These are phyloP conservation scores for Brachyistius frenatus DNA, from an alignment of 2,113 vertebrate species.

Conservation along the genomic window DNA sequence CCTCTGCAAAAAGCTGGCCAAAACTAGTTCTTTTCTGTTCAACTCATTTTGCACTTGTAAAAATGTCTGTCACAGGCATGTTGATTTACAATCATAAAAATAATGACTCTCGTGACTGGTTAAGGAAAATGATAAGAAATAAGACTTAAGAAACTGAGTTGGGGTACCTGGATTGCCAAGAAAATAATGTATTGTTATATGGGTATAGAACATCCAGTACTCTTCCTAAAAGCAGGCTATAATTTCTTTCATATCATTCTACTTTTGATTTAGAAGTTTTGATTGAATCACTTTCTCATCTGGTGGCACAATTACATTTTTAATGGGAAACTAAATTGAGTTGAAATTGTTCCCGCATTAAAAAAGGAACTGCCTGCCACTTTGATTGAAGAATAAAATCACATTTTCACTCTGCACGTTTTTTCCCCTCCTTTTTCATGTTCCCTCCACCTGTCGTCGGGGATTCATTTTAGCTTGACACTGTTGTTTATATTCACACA, in stretches of 20 bases:
- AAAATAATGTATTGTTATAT: conserved; percentile 32
- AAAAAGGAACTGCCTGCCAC: conserved; percentile 25
- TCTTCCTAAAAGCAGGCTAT: conserved; percentile 32
- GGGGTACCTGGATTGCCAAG: background rate
- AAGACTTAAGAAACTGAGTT: conserved; percentile 1
- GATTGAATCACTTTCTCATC: conserved; percentile 67
- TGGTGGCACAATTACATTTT: conserved; percentile 62
- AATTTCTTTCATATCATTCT: conserved; percentile 55
- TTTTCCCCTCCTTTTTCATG: conserved; percentile 3
- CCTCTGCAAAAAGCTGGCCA: background rate
- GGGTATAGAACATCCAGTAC: background rate
- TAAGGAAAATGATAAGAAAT: conserved; percentile 29
- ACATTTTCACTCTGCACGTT: conserved; percentile 34
- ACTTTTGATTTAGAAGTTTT: conserved; percentile 66
- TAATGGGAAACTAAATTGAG: conserved; percentile 70
- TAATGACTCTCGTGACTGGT: background rate
- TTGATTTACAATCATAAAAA: background rate
- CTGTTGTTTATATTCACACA: conserved; percentile 53
- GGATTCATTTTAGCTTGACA: conserved; percentile 49
- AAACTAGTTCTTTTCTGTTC: background rate
- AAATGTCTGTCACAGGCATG: background rate
- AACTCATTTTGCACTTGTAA: background rate
- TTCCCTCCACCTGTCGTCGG: conserved; percentile 45
- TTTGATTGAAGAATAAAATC: conserved; percentile 62
- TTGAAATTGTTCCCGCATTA: conserved; percentile 61